A percentile compares a stretch with the other conserved stretches of the same genome.
These are phyloP conservation scores for Cantharis nigra DNA, from an alignment of 2,888 invertebrate genomes.

Conservation along the genomic window DNA sequence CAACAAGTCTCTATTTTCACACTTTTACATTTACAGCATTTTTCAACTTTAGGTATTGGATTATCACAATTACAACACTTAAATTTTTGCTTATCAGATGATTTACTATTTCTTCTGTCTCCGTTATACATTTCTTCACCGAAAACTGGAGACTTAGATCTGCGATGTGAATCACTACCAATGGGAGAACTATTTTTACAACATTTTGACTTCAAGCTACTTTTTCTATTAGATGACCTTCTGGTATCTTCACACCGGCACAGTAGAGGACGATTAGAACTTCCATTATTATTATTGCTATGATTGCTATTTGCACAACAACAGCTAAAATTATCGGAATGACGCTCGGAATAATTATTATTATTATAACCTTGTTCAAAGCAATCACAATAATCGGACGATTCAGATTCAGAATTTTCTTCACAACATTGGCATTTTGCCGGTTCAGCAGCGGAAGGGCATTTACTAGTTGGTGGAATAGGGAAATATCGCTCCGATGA, in stretches of 20 bases:
- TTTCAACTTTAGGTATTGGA: neutral
- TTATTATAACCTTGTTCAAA: conserved; percentile 2
- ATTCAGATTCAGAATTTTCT: neutral
- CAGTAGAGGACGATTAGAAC: neutral
- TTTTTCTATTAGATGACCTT: neutral
- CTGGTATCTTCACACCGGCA: neutral
- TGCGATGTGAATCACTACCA: neutral
- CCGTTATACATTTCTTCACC: neutral
- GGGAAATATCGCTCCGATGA: neutral
- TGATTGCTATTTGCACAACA: neutral
- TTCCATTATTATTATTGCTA: neutral
- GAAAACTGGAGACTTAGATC: neutral
- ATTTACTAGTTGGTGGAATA: neutral
- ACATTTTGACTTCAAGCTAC: neutral
- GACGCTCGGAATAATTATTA: neutral
- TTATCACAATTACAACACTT: neutral
- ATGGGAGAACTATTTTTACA: neutral
- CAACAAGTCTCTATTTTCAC: neutral
- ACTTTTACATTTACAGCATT: neutral
- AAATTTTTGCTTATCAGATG: neutral
- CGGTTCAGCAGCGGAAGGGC: neutral
- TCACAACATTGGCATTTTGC: neutral
- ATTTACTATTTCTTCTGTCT: neutral
- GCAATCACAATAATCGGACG: conserved; percentile 1
- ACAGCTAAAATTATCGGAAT: neutral